phyloP scores from a whole-genome alignment of 1,140 invertebrate species.

The Ceratina japonica region DNA sequence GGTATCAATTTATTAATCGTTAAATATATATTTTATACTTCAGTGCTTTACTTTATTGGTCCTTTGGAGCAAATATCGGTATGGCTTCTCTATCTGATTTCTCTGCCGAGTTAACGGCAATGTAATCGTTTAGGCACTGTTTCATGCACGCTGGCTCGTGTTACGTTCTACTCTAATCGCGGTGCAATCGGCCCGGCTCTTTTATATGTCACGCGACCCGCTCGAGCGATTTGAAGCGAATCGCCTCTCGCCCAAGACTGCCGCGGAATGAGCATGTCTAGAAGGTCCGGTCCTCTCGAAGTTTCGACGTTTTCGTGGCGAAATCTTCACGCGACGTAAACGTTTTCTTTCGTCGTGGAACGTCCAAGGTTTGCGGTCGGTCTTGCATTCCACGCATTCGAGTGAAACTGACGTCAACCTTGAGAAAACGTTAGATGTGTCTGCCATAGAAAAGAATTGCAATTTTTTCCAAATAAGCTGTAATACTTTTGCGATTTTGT shows the following conservation, averaged over 20 bases:
- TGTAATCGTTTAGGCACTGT: not conserved
- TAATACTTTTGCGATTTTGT: too few relatives aligned
- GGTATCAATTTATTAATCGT: too few relatives aligned
- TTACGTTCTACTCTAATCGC: conserved; percentile 65
- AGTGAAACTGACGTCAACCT: conserved; percentile 5
- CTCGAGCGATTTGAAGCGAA: conserved; percentile 43
- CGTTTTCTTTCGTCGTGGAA: not conserved
- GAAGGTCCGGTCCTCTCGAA: conserved; percentile 47
- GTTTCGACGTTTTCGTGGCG: conserved; percentile 39
- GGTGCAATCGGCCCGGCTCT: conserved; percentile 55
- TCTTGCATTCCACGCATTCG: not conserved
- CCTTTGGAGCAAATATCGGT: not conserved
- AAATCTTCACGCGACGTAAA: conserved; percentile 52
- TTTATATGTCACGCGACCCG: conserved; percentile 68
- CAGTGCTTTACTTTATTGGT: too few relatives aligned
- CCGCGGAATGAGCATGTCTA: conserved; percentile 49
- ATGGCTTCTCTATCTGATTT: not conserved
- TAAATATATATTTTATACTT: too few relatives aligned
- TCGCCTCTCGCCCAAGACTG: conserved; percentile 47
- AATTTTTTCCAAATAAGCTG: not conserved
- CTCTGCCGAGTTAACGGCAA: not conserved
- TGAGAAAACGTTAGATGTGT: not conserved
- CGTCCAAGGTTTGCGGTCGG: not conserved
- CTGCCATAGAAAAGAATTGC: not conserved
- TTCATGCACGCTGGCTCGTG: conserved; percentile 3